phyloP scores from a whole-genome alignment of 2,797 vertebrate genomes.

The Moxostoma hubbsi region DNA sequence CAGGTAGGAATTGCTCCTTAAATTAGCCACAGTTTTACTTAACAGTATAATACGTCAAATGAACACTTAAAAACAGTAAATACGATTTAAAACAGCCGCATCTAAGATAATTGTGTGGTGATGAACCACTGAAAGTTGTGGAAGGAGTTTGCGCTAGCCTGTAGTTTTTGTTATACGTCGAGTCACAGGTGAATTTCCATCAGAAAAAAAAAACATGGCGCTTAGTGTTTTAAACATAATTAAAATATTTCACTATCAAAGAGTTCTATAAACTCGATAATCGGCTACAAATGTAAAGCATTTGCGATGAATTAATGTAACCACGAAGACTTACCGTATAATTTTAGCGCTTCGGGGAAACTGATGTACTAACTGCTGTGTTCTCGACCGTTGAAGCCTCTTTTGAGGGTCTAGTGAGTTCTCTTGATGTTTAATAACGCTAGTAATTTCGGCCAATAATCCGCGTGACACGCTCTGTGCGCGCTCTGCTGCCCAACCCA shows the following conservation, averaged over 20 bases:
- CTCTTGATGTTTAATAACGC: slow-evolving; percentile 10
- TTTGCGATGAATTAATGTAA: background rate
- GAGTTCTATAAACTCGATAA: background rate
- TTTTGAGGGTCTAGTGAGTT: background rate
- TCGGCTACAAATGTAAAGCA: background rate
- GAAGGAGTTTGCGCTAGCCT: background rate
- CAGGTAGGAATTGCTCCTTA: too few species aligned
- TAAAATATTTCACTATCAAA: background rate
- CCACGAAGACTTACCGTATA: slow-evolving; percentile 42
- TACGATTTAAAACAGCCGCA: too few species aligned
- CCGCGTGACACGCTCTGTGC: slow-evolving; percentile 15
- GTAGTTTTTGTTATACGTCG: slow-evolving; percentile 2
- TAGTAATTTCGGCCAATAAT: slow-evolving; percentile 20
- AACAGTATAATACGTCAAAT: background rate
- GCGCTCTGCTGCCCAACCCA: slow-evolving; percentile 26
- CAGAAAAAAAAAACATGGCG: background rate
- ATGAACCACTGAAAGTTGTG: slow-evolving; percentile 6
- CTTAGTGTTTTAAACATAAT: background rate
- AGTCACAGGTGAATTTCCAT: background rate
- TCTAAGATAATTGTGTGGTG: background rate
- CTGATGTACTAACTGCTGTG: background rate
- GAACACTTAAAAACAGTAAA: background rate
- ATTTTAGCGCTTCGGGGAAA: background rate
- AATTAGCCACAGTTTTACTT: too few species aligned
- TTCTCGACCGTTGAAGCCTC: slow-evolving; percentile 1